Conservation (phyloP, 1,140 invertebrate species). For the Gerris buenoi region DNA sequence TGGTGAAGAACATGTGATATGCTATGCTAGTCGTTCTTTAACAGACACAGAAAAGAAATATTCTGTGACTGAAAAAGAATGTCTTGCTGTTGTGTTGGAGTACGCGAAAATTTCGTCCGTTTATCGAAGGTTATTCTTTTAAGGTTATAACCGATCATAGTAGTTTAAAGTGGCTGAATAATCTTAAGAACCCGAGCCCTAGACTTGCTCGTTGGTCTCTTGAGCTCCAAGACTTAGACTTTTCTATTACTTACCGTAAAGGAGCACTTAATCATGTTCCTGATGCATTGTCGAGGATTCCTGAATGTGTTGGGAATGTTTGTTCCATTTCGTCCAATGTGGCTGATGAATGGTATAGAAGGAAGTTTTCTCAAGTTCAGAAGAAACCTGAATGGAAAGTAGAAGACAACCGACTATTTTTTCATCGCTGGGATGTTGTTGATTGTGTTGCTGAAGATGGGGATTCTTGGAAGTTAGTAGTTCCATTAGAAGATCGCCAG, state of each 20-base stretch:
- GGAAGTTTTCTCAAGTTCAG: background rate
- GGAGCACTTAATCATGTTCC: conserved; percentile 27
- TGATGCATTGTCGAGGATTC: conserved; percentile 23
- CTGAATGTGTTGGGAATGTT: background rate
- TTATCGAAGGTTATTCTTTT: conserved; percentile 28
- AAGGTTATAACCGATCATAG: conserved; percentile 31
- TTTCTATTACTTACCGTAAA: conserved; percentile 27
- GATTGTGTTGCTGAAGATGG: background rate
- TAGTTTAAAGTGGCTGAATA: conserved; percentile 27
- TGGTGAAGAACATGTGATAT: conserved; percentile 22
- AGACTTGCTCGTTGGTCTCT: conserved; percentile 19
- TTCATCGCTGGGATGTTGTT: background rate
- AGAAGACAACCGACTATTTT: background rate
- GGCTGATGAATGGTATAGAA: background rate
- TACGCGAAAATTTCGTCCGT: conserved; percentile 26
- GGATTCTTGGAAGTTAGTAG: background rate
- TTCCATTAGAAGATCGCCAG: background rate
- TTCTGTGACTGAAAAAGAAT: conserved; percentile 29
- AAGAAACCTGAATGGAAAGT: background rate
- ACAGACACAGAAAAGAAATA: conserved; percentile 27
- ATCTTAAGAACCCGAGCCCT: conserved; percentile 26
- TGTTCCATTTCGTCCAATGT: background rate
- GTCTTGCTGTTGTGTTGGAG: conserved; percentile 29
- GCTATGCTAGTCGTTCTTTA: conserved; percentile 26
- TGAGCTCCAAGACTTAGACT: conserved; percentile 26